Base-by-base conservation (phyloP, 2,797 vertebrate species). In the Pantherophis alleghaniensis region DNA sequence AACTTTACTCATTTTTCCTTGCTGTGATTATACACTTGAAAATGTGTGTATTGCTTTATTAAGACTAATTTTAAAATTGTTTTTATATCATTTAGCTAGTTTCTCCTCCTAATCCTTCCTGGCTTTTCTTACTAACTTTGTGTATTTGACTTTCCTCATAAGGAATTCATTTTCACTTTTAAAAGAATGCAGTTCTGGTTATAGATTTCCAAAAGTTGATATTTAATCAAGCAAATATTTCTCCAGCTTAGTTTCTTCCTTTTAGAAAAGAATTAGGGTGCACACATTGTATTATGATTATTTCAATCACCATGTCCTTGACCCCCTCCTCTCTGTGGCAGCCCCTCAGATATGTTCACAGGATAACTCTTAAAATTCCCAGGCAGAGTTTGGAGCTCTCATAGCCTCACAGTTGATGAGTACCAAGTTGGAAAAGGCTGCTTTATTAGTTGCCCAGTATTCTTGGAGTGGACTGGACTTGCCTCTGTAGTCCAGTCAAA, bases 121-220 rank as follows among this genome's bases (percentile, higher is more conserved):
- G 74, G 57, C 51, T 26, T 86, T 55, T 32, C 32, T 86, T 90
- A n/a, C 74, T 86, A 20, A 57, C 53, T 51, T 89, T 89, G 55
- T 28, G 7, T 79, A 28, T 63, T 90, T 86, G 28, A 20, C 74
- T 63, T 90, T 26, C n/a, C 13, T 42, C 88, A 90, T 86, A 89
- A 90, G 92, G 74, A 90, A 37, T 56, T 66, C 24, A 90, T 92
- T 90, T 92, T 92, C 57, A 90, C 88, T 66, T 89, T 89, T 42
- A 26, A 86, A 92, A 86, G 47, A 83, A 92, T 79, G 91, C 55
- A 18, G 12, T 88, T 89, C 59, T 86, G 74, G 47, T 63, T 61
- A 90, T 24, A 86, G 51, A 86, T 66, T 90, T 86, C 88, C 24
- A 37, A 92, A 92, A 12, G 26, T n/a, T 55, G 79, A 86, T 86